phyloP scores from a whole-genome alignment of 2,797 vertebrate species.

The Urophycis tenuis region DNA sequence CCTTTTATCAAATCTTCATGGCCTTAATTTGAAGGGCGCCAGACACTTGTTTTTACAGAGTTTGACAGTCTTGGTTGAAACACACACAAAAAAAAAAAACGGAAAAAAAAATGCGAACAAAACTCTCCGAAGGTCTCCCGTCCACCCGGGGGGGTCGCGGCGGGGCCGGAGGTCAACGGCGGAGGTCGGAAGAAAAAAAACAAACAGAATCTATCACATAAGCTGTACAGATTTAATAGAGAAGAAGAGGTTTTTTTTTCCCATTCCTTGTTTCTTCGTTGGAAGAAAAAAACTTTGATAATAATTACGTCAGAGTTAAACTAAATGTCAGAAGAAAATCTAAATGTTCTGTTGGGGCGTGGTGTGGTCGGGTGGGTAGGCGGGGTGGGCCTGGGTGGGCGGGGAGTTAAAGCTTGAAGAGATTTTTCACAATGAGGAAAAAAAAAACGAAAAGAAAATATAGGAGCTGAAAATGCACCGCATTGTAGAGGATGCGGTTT shows the following conservation, averaged over 20 bases:
- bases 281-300: slow-evolving; percentile 92
- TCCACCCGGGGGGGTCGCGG: slow-evolving; percentile 73
- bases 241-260: slow-evolving; percentile 61
- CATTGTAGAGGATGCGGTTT: slow-evolving; percentile 81
- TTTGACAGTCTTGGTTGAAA: slow-evolving; percentile 78
- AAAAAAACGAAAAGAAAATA: slow-evolving; percentile 63
- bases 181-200: slow-evolving; percentile 72
- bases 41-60: slow-evolving; percentile 82
- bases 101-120: slow-evolving; percentile 47
- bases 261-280: slow-evolving; percentile 87
- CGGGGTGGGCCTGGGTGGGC: slow-evolving; percentile 48
- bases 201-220: slow-evolving; percentile 77
- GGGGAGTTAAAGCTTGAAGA: slow-evolving; percentile 75
- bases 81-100: slow-evolving; percentile 43
- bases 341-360: slow-evolving; percentile 81
- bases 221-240: slow-evolving; percentile 95
- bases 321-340: slow-evolving; percentile 79
- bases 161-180: slow-evolving; percentile 59
- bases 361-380: slow-evolving; percentile 41
- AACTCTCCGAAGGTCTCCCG: slow-evolving; percentile 66
- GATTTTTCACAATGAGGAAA: slow-evolving; percentile 82
- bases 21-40: slow-evolving; percentile 98
- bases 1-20: slow-evolving; percentile 93
- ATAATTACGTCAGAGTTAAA: slow-evolving; percentile 86
- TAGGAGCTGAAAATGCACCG: slow-evolving; percentile 62